phyloP scores from a whole-genome alignment of 30 jellyfish, hydroid and myxozoan species.

The Pelagia noctiluca region DNA sequence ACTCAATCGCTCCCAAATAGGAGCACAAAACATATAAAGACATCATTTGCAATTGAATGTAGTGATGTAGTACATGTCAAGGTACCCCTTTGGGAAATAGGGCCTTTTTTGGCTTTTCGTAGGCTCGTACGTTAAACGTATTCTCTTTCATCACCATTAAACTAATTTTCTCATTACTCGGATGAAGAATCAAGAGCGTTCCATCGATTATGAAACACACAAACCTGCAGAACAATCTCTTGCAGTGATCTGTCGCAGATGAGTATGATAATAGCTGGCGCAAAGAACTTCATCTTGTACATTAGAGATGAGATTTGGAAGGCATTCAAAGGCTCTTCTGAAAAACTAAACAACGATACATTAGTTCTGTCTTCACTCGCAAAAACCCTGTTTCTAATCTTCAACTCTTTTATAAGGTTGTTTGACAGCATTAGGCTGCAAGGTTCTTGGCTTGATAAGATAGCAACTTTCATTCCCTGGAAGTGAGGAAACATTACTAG shows the following conservation, averaged over 20 bases:
- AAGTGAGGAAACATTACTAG: slow-evolving; percentile 28
- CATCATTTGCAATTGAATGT: no score
- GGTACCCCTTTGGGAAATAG: no score
- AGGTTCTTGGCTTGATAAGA: slow-evolving; percentile 34
- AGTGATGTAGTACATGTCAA: no score
- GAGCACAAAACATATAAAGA: no score
- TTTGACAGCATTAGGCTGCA: slow-evolving; percentile 27
- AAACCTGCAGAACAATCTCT: slow-evolving; percentile 36
- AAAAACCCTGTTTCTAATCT: not conserved
- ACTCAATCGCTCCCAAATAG: no score
- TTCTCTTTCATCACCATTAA: no score
- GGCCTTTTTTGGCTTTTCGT: no score
- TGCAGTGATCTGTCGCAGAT: slow-evolving; percentile 3
- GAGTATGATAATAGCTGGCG: slow-evolving; percentile 19
- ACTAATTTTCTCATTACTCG: no score
- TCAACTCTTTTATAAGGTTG: not conserved
- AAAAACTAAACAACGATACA: slow-evolving; percentile 8
- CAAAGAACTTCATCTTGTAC: not conserved
- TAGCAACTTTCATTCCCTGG: slow-evolving; percentile 25
- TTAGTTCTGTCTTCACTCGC: not conserved
- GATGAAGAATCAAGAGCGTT: no score
- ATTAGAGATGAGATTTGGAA: slow-evolving; percentile 7
- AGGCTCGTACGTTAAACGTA: no score
- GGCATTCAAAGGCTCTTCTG: slow-evolving; percentile 1
- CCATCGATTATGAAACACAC: no score